phyloP scores from a whole-genome alignment of 1,140 invertebrate species.

The Phymastichus coffea region DNA sequence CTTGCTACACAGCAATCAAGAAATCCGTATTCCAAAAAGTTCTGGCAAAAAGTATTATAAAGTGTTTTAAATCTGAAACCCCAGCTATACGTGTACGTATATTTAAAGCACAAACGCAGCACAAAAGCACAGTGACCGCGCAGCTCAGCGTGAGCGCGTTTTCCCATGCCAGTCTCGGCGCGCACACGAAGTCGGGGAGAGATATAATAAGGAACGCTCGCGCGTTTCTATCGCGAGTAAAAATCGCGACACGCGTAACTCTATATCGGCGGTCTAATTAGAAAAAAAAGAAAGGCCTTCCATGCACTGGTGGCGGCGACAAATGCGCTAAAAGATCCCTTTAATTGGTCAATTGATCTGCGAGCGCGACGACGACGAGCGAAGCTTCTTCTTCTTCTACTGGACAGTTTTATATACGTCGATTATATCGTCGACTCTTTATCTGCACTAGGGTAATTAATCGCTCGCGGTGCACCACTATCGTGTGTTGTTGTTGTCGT shows the following conservation, averaged over 20 bases:
- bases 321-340: constrained; percentile 11
- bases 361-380: background rate
- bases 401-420: background rate
- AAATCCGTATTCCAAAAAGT: too few species aligned
- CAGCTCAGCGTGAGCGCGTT: background rate
- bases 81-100: too few species aligned
- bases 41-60: too few species aligned
- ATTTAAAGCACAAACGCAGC: too few species aligned
- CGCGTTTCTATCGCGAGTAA: constrained; percentile 3
- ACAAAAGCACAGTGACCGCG: too few species aligned
- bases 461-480: background rate
- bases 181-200: background rate
- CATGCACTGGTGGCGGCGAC: too few species aligned
- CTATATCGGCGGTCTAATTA: constrained; percentile 23
- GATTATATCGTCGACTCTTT: background rate
- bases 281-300: too few species aligned
- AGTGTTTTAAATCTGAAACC: too few species aligned
- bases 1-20: too few species aligned
- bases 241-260: constrained; percentile 2
- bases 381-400: background rate
- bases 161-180: constrained; percentile 2
- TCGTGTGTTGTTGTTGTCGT: too few species aligned
- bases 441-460: constrained; percentile 24
- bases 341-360: constrained; percentile 30
- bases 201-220: too few species aligned